Conservation (phyloP, 1,140 invertebrate genomes). For the Caenorhabditis inopinata region DNA sequence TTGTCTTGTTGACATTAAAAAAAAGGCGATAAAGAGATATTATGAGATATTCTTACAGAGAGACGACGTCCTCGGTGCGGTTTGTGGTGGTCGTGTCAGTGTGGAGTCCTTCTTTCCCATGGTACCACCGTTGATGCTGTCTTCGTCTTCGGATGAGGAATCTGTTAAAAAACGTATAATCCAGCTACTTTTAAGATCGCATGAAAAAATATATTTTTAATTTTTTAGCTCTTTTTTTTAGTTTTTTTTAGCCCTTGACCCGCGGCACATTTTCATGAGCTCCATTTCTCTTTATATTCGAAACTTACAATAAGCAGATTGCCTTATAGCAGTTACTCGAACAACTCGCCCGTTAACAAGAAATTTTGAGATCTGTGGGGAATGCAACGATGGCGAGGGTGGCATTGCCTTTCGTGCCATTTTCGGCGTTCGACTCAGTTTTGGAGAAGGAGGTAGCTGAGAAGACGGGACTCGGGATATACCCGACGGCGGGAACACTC, state of each 20-base stretch:
- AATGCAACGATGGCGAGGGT: neutral
- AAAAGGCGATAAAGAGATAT: neutral
- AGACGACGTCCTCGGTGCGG: neutral
- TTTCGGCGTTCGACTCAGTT: slow-evolving; percentile 17
- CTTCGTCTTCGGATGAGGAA: slow-evolving; percentile 61
- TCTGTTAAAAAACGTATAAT: slow-evolving; percentile 49
- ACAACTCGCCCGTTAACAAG: neutral
- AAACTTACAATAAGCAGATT: slow-evolving; percentile 37
- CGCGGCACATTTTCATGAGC: too few species aligned
- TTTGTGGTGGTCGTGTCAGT: neutral
- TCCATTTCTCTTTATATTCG: neutral
- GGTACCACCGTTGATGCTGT: slow-evolving; percentile 37
- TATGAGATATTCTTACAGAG: neutral
- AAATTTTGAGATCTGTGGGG: neutral
- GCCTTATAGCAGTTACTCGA: slow-evolving; percentile 16
- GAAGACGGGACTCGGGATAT: neutral
- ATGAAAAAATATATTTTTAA: too few species aligned
- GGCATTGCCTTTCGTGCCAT: slow-evolving; percentile 6
- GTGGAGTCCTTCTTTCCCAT: neutral
- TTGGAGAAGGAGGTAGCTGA: slow-evolving; percentile 4
- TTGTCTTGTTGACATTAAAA: neutral
- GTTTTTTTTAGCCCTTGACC: too few species aligned
- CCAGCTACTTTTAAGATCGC: too few species aligned
- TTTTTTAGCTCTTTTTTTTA: too few species aligned
- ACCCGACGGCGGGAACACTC: neutral